A percentile compares a stretch with the other conserved stretches of the same genome.
Conservation (phyloP, 2,113 vertebrate genomes). For the Ceyx melanurus region DNA sequence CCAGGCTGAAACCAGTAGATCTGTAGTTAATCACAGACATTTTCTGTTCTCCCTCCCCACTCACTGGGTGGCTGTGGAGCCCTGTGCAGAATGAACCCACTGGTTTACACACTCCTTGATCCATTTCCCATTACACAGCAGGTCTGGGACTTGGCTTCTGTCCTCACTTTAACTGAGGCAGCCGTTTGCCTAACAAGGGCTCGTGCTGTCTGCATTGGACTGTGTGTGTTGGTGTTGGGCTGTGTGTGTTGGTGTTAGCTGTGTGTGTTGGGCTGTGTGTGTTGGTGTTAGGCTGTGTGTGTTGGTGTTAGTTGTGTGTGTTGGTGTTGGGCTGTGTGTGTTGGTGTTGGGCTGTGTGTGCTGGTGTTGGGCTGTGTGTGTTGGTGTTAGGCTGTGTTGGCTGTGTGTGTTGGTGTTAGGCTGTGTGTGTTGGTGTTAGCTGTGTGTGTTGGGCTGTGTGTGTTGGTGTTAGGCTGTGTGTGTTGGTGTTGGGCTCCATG, state of each 20-base stretch:
- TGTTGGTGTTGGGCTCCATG: rapidly evolving
- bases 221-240: neutral
- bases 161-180: neutral
- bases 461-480: neutral
- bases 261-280: neutral
- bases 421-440: neutral
- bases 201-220: neutral
- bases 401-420: neutral
- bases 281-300: neutral
- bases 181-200: neutral
- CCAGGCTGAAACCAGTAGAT: neutral
- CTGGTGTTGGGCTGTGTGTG: neutral
- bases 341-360: neutral
- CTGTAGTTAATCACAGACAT: neutral
- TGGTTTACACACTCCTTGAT: neutral
- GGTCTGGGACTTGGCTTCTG: neutral
- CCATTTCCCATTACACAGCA: neutral
- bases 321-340: too few species aligned
- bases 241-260: neutral
- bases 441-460: neutral
- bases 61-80: neutral
- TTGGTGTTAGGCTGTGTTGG: neutral
- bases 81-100: neutral
- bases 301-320: too few species aligned
- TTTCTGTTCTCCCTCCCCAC: neutral